These are phyloP conservation scores for Sphaeramia orbicularis DNA, from an alignment of 2,797 vertebrate genomes.

Conservation along the genomic window DNA sequence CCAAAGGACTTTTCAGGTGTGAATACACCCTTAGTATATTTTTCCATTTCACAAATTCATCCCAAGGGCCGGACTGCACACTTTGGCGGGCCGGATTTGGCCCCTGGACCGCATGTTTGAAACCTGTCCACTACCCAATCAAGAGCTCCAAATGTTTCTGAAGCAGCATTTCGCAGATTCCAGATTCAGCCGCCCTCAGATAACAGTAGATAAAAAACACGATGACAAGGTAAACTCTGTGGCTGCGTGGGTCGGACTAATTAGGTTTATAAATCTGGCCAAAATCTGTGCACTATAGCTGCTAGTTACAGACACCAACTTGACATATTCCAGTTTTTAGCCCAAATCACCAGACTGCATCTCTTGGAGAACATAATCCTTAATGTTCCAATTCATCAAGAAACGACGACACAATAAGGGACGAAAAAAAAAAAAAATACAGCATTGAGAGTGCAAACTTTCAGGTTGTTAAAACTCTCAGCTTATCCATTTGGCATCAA, in stretches of 20 bases:
- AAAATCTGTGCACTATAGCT: constrained; percentile 39
- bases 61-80: no score
- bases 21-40: no score
- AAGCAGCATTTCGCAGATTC: constrained; percentile 34
- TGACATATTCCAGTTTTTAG: constrained; percentile 64
- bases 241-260: constrained; percentile 41
- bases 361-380: constrained; percentile 63
- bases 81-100: no score
- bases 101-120: no score
- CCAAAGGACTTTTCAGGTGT: no score
- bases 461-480: constrained; percentile 72
- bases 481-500: constrained; percentile 77
- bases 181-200: constrained; percentile 30
- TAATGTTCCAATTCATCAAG: constrained; percentile 66
- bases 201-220: constrained; percentile 38
- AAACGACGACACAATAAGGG: constrained; percentile 44
- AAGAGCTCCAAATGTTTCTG: constrained; percentile 15
- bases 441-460: constrained; percentile 63
- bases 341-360: constrained; percentile 53
- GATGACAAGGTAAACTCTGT: constrained; percentile 50
- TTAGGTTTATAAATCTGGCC: constrained; percentile 65
- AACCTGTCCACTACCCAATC: constrained; percentile 20
- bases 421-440: constrained; percentile 20
- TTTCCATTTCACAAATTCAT: no score
- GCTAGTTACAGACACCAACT: constrained; percentile 43